Base-by-base conservation (phyloP, 2,113 vertebrate genomes). In the Onychostoma macrolepis region DNA sequence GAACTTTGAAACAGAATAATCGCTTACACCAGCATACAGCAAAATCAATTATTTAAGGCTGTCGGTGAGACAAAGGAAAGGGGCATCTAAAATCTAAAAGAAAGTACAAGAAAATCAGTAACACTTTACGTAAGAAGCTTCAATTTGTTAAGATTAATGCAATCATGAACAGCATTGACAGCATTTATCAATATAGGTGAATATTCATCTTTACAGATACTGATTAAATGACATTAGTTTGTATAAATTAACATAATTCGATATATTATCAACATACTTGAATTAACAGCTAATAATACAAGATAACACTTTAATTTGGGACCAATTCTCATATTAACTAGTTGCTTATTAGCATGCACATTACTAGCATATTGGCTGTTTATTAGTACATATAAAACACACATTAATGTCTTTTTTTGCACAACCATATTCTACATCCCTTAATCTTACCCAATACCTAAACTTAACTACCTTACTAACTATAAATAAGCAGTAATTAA, bases 41-140 rank as follows among this genome's bases (percentile, higher is more conserved):
- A 48, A 45, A 48, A 67, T 81, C n/a, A 65, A 67, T 81, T 81
- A 81, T 81, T 81, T 45, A 81, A 65, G 36, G n/a, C 36, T 43
- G 58, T 26, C 15, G 38, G 38, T 26, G 26, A 43, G 72, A 75
- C 72, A 81, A 65, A 81, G 58, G 38, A 65, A 38, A 80, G 56
- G 79, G 58, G 13, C n/a, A 65, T 67, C 38, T 65, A 41, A 81
- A 65, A 9, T 45, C 13, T 45, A 38, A 61, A 33, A 56, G 33
- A 58, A 24, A n/a, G 4, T 63, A 24, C 56, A 63, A 13, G 24
- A 58, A 58, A 80, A 58, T 58, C 38, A 15, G 41, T 45, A 75
- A 12, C 30, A 33, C 43, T 61, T 61, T 26, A 45, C 24, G 12
- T 12, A 75, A 74, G 19, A 61, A 12, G 19, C 2, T 38, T 63